These are phyloP conservation scores for Clarias macrocephalus DNA, from an alignment of 2,113 vertebrate species.

Conservation along the genomic window DNA sequence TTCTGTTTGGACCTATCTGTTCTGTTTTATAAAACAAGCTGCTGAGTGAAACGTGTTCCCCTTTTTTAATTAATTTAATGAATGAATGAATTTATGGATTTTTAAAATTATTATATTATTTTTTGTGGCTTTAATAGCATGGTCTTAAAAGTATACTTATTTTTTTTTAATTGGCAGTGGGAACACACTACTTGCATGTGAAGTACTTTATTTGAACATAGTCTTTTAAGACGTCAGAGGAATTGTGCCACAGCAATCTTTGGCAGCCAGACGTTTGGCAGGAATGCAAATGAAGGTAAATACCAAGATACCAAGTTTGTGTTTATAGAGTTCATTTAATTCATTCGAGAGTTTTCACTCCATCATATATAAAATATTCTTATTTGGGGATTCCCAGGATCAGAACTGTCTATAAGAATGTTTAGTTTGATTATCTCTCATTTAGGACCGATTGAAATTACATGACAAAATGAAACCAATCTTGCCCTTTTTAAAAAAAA, in stretches of 20 bases:
- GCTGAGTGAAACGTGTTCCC: neutral
- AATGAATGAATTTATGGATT: too few relatives aligned
- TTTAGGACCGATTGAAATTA: neutral
- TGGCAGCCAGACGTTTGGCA: neutral
- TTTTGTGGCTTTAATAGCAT: neutral
- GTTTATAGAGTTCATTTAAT: neutral
- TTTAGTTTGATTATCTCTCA: neutral
- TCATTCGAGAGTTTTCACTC: neutral
- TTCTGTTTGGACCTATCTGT: neutral
- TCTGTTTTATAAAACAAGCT: neutral
- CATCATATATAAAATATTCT: neutral
- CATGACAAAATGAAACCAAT: too few relatives aligned
- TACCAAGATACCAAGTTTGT: neutral
- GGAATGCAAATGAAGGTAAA: constrained; percentile 7
- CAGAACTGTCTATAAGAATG: neutral
- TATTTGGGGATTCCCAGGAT: neutral
- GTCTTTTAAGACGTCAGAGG: neutral
- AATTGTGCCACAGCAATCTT: neutral
- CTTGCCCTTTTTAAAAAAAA: too few relatives aligned
- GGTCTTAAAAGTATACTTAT: neutral
- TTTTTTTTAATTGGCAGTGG: neutral
- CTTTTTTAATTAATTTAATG: too few relatives aligned
- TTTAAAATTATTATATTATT: too few relatives aligned
- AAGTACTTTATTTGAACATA: neutral
- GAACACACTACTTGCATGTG: neutral